Evolutionary conservation across 2,797 vertebrate genomes (phyloP), one percentile per base, ranked within the genome.

Genomic region (Sebastes taczanowskii): DNA sequence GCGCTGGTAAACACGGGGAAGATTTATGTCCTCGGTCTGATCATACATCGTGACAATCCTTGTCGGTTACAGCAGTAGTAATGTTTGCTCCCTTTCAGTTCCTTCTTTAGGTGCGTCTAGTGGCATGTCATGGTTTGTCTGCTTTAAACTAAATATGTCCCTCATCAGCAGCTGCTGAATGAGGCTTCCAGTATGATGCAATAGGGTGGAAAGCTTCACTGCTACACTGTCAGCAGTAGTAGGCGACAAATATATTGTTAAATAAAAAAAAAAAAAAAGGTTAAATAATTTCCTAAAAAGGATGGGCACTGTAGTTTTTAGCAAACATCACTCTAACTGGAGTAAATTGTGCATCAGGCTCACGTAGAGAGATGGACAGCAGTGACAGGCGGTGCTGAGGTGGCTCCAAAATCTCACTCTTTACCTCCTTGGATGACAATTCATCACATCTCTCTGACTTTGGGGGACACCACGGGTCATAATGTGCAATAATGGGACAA

Each of bases 161-260:
- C 59, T 74, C 58, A 63, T 55, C 56, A 61, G 65, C 38, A 59
- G 22, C 14, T 25, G 63, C n/a, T 55, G 64, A 74, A 53, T 23
- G 63, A 61, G 9, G 42, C 63, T 35, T 67, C 23, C 81, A 71
- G 58, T 71, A 8, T 30, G n/a, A 67, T 34, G 64, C 58, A 68
- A 62, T 11, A 38, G 58, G 46, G 22, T 77, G 56, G 46, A 67
- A 77, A 55, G n/a, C 62, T 34, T 52, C 14, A 5, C 20, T 9
- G 20, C 25, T 29, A 29, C 13, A 23, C 55, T 32, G 23, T 60
- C 30, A 25, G 60, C 42, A n/a, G 60, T 22, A 22, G 46, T 25
- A 18, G 7, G 32, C 49, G 23, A 20, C 32, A 63, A 2, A 35
- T 30, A 25, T 61, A 7, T 20, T 11, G 8, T 53, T 35, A 16